These are phyloP conservation scores for Yponomeuta sedellus DNA, from an alignment of 2,888 invertebrate species.

Conservation along the genomic window DNA sequence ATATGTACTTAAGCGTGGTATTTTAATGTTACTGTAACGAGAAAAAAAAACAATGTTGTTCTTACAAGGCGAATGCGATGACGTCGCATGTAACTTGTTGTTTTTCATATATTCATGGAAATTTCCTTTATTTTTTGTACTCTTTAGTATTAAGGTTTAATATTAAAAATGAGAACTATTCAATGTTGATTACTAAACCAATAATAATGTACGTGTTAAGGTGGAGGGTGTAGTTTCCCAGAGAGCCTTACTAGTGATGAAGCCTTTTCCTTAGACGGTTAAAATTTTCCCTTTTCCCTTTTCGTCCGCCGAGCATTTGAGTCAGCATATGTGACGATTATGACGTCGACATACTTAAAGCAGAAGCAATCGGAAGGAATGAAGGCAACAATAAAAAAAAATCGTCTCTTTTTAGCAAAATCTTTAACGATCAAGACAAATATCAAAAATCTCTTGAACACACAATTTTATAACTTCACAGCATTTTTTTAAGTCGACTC, in stretches of 20 bases:
- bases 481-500: constrained; percentile 50
- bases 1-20: constrained; percentile 58
- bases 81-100: constrained; percentile 72
- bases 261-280: constrained; percentile 72
- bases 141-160: constrained; percentile 74
- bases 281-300: constrained; percentile 40
- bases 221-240: constrained; percentile 67
- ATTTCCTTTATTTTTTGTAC: constrained; percentile 78
- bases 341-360: not conserved
- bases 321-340: not conserved
- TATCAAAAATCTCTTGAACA: constrained; percentile 19
- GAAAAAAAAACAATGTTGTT: constrained; percentile 72
- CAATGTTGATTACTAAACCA: constrained; percentile 76
- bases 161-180: constrained; percentile 71
- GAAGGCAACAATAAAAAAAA: not conserved
- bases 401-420: constrained; percentile 12
- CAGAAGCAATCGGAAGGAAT: not conserved
- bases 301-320: constrained; percentile 26
- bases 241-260: constrained; percentile 69
- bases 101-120: constrained; percentile 75
- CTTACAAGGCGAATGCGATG: constrained; percentile 70
- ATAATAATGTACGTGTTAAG: constrained; percentile 67
- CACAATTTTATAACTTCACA: constrained; percentile 28
- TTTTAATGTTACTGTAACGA: constrained; percentile 71
- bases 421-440: constrained; percentile 17